Base-by-base conservation (phyloP, 2,797 vertebrate species). In the Vireo griseus region DNA sequence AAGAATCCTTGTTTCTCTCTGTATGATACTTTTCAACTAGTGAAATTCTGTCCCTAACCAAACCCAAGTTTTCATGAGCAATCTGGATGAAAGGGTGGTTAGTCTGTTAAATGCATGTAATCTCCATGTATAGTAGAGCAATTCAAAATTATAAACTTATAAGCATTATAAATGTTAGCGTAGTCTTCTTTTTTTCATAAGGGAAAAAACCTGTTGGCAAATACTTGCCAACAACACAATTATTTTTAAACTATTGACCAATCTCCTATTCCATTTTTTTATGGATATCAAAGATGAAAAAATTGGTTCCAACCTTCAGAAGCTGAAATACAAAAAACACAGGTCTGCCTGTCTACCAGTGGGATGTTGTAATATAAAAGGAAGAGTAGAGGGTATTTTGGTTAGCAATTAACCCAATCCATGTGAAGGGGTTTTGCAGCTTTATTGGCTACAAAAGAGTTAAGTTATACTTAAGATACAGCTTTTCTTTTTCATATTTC, bases 131-230 rank as follows among this genome's bases (percentile, higher is more conserved):
- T 42, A 65, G 16, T 37, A 25, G 25, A 25, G 31, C 45, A 61
- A 75, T 21, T 62, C 17, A 69, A 18, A 55, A 40, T 54, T 39
- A 14, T 25, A 39, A 63, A 16, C 37, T 12, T 68, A 9, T 20
- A 31, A 74, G 7, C 11, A 37, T 81, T 54, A 10, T 48, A 65
- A 68, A 13, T 52, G 21, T 73, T 75, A 40, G 18, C 24, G 20
- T 50, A 39, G 3, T 35, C 6, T 9, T 79, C 8, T 17, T 58
- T 73, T 44, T 63, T 63, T 25, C 4, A 4, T 50, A 61, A 55
- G 7, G 4, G 11, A 9, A 39, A 37, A 33, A 21, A 1, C 0
- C n/a, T n/a, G n/a, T n/a, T n/a, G n/a, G n/a, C n/a, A n/a, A n/a
- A n/a, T n/a, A n/a, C n/a, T n/a, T n/a, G n/a, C 10, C 13, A 55